These are phyloP conservation scores for Pseudolaguvia tuberculata DNA, from an alignment of 2,113 vertebrate genomes.

Conservation along the genomic window DNA sequence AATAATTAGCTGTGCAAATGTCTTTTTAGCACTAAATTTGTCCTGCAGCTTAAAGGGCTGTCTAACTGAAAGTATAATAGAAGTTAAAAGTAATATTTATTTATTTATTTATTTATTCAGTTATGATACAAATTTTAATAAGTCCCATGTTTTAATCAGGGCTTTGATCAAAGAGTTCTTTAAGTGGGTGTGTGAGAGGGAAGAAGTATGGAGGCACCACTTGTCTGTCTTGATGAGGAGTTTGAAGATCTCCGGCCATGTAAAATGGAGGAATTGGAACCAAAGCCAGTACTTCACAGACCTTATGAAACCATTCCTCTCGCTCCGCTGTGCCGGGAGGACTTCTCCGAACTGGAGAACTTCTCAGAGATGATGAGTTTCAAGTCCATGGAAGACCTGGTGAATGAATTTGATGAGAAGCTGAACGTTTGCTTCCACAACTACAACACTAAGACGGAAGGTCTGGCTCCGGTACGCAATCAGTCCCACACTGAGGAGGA, in stretches of 20 bases:
- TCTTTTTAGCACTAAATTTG: not conserved
- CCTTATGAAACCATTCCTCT: conserved; percentile 66
- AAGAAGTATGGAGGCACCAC: conserved; percentile 81
- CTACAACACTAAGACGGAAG: conserved; percentile 90
- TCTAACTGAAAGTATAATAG: not conserved
- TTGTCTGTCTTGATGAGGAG: conserved; percentile 89
- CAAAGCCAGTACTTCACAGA: conserved; percentile 61
- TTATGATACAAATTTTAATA: not conserved
- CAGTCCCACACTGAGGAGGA: conserved; percentile 81
- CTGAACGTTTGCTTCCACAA: conserved; percentile 92
- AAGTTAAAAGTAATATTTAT: not conserved
- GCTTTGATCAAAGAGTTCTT: conserved; percentile 10
- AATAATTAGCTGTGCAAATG: not conserved
- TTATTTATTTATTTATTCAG: not conserved
- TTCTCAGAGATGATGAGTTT: conserved; percentile 95
- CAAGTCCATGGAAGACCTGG: conserved; percentile 94
- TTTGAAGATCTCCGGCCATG: conserved; percentile 84
- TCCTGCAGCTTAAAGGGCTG: not conserved
- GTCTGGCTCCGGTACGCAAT: conserved; percentile 81
- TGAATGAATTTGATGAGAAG: conserved; percentile 92
- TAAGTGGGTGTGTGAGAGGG: conserved; percentile 39
- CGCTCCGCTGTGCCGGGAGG: conserved; percentile 74
- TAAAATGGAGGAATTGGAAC: conserved; percentile 70
- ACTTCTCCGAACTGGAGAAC: conserved; percentile 90
- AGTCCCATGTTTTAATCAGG: conserved; percentile 38